These are phyloP conservation scores for Oreochromis mossambicus DNA, from an alignment of 2,797 vertebrate genomes.

Conservation along the genomic window DNA sequence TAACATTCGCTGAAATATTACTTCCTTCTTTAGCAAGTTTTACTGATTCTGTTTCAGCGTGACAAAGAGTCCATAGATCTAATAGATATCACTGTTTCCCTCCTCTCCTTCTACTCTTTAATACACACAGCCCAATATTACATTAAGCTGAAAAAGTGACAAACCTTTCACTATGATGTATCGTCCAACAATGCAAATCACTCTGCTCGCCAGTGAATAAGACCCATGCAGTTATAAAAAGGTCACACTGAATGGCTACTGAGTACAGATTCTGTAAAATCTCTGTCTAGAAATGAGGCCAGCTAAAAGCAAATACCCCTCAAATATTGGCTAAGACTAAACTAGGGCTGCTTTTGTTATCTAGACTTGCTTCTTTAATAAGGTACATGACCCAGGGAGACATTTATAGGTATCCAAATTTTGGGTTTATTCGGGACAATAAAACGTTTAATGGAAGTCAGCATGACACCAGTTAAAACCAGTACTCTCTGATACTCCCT, in stretches of 20 bases:
- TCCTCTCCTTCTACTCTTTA: constrained; percentile 17
- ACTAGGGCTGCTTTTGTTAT: constrained; percentile 5
- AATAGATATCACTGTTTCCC: constrained; percentile 31
- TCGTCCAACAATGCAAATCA: constrained; percentile 32
- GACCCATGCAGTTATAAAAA: neutral
- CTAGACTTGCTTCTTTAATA: constrained; percentile 18
- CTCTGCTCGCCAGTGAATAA: neutral
- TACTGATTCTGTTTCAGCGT: constrained; percentile 20
- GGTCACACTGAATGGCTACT: neutral
- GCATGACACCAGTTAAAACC: constrained; percentile 22
- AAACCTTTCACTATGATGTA: constrained; percentile 47
- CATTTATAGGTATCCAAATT: constrained; percentile 9
- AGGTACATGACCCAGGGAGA: constrained; percentile 4
- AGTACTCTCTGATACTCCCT: constrained; percentile 35
- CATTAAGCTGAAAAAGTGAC: constrained; percentile 43
- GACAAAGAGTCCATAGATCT: constrained; percentile 41
- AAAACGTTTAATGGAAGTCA: constrained; percentile 42
- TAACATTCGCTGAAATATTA: constrained; percentile 47
- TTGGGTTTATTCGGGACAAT: constrained; percentile 38
- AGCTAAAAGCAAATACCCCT: neutral
- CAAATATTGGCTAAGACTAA: neutral
- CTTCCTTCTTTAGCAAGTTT: constrained; percentile 56
- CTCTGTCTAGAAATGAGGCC: neutral
- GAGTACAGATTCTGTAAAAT: neutral
- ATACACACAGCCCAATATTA: constrained; percentile 35